Evolutionary conservation across 2,888 invertebrate genomes (phyloP).

Genomic region (Sycophila texana): DNA sequence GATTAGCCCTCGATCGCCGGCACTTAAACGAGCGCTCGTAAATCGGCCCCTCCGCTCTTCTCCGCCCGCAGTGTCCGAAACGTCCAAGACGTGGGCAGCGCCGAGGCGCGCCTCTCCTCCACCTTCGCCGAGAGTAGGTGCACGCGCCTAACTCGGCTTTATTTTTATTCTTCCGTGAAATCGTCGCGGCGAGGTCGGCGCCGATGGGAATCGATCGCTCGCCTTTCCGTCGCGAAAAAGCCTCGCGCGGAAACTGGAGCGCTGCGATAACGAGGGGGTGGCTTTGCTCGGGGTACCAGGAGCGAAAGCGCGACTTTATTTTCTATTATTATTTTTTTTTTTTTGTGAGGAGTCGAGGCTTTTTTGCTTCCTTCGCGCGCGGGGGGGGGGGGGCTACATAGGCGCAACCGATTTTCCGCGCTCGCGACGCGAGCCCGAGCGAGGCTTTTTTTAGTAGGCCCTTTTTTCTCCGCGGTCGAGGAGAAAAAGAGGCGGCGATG

Average conservation of each 20-base stretch:
- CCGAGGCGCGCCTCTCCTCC: too few relatives aligned
- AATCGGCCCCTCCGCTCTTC: too few relatives aligned
- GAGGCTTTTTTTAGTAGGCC: too few relatives aligned
- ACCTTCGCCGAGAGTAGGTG: too few relatives aligned
- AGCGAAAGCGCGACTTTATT: neutral
- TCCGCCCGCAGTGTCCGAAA: too few relatives aligned
- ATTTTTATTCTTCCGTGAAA: constrained; percentile 50
- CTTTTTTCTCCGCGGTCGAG: too few relatives aligned
- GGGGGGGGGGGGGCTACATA: too few relatives aligned
- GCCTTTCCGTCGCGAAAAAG: constrained; percentile 9
- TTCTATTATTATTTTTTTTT: neutral
- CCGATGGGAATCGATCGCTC: constrained; percentile 47
- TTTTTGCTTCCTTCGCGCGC: neutral
- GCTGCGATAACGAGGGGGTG: neutral
- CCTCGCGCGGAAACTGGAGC: constrained; percentile 43
- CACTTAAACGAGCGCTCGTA: too few relatives aligned
- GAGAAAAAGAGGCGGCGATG: too few relatives aligned
- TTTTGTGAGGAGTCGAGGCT: neutral
- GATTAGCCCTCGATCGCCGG: neutral
- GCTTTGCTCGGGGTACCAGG: neutral
- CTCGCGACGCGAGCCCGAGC: too few relatives aligned
- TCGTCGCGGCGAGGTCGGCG: constrained; percentile 45
- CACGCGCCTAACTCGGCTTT: constrained; percentile 3
- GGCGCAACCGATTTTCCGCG: too few relatives aligned
- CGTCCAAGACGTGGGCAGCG: too few relatives aligned